Evolutionary conservation across 2,888 invertebrate species (phyloP), one percentile per base, ranked within the genome.

Genomic region (Omphaloscelis lunosa): DNA sequence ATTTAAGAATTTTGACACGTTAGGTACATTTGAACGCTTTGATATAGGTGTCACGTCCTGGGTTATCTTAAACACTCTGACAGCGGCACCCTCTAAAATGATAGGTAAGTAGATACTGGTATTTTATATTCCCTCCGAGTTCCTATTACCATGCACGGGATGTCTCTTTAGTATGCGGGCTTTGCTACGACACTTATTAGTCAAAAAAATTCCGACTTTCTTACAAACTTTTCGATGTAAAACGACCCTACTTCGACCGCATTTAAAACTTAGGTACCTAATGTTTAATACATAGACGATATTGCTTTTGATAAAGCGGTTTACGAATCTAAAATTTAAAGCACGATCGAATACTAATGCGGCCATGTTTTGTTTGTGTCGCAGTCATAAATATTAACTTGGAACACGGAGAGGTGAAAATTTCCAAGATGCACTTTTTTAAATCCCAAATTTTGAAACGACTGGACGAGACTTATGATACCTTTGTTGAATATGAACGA

Each of bases 221-320:
- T 91, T 93, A 92, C 91, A 84, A 91, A 94, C 92, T 93, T 95
- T 93, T 90, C 88, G 89, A 93, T 93, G 93, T 92, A 93, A 94
- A 94, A 93, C 92, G 91, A 91, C 91, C 91, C 90, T 89, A 90
- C 92, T 90, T 89, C 90, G 93, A 89, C 90, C 92, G 93, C 94
- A 93, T 95, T 95, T 95, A 92, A 94, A 96, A 95, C 93, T 95
- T 95, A 93, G 92, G 92, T 91, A 93, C 92, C 94, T 95, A 91
- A 96, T 96, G 96, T 96, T 94, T 96, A 92, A 96, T 94, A 96
- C 96, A 96, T 96, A 91, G 94, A 91, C 90, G 96, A 96, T 96
- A 96, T 96, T 94, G 95, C 95, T 95, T 95, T 94, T 95, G 96
- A 96, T 96, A 96, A 96, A 96, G 95, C 95, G 94, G 95, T 96